phyloP scores from a whole-genome alignment of 30 jellyfish, hydroid and myxozoan species.

The Catostylus mosaicus region DNA sequence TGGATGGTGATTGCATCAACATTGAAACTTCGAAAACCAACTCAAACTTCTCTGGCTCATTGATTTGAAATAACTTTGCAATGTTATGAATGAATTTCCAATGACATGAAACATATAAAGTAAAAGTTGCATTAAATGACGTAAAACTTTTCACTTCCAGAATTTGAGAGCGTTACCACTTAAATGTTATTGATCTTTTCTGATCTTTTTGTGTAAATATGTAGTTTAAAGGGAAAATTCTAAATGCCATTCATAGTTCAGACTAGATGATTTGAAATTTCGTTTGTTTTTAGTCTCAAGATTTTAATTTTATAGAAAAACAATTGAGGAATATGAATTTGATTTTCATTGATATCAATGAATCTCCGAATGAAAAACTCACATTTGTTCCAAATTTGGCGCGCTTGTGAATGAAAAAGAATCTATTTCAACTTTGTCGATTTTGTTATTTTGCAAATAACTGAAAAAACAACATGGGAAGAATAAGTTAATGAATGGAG shows the following conservation, averaged over 20 bases:
- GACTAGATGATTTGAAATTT: background rate
- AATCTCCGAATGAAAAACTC: background rate
- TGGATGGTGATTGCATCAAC: too few relatives aligned
- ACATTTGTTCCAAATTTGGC: constrained; percentile 49
- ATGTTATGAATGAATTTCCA: too few relatives aligned
- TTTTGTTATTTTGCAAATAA: constrained; percentile 52
- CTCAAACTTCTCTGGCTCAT: too few relatives aligned
- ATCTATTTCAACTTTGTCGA: constrained; percentile 41
- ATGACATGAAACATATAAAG: too few relatives aligned
- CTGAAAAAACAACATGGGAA: constrained; percentile 10
- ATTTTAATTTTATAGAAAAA: background rate
- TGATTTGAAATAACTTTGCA: too few relatives aligned
- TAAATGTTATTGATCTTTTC: too few relatives aligned
- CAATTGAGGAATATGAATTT: background rate
- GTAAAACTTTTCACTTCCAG: too few relatives aligned
- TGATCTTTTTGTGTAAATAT: too few relatives aligned
- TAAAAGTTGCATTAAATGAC: too few relatives aligned
- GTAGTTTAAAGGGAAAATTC: background rate
- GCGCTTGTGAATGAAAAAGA: constrained; percentile 57
- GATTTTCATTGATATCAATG: background rate
- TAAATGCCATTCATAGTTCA: background rate
- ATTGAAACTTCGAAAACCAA: too few relatives aligned
- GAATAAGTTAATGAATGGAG: background rate
- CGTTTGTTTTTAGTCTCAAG: background rate
- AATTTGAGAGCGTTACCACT: too few relatives aligned